These are phyloP conservation scores for Trachythela sp. DNA, from an alignment of 64 coral and sea anemone species.

Conservation along the genomic window DNA sequence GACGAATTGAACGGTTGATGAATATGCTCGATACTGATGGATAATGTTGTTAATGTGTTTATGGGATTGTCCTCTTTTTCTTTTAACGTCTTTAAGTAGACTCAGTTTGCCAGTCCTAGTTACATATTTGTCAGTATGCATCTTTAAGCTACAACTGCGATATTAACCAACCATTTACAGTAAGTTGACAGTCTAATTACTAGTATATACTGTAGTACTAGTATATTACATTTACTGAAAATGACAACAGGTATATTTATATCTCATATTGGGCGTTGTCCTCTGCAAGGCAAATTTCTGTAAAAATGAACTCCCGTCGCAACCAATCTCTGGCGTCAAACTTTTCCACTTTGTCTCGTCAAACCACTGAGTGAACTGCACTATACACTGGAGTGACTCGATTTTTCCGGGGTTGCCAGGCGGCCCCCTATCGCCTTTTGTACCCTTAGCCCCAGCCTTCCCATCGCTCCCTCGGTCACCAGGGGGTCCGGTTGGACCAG, in stretches of 20 bases:
- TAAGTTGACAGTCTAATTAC: background rate
- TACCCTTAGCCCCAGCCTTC: background rate
- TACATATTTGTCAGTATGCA: too few relatives aligned
- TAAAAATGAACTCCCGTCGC: background rate
- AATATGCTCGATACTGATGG: too few relatives aligned
- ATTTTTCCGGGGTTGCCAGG: background rate
- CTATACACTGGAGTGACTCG: background rate
- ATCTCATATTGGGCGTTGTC: slow-evolving; percentile 2
- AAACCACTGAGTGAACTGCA: background rate
- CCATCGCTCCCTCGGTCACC: background rate
- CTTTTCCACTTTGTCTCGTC: slow-evolving; percentile 4
- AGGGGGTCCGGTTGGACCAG: background rate
- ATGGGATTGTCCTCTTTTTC: too few relatives aligned
- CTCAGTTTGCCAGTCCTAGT: too few relatives aligned
- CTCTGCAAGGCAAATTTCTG: background rate
- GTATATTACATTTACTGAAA: background rate
- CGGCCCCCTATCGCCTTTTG: background rate
- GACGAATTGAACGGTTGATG: too few relatives aligned
- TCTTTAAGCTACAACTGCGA: too few relatives aligned
- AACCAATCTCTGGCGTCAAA: background rate
- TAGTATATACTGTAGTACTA: too few relatives aligned
- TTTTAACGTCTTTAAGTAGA: too few relatives aligned
- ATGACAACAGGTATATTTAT: slow-evolving; percentile 13
- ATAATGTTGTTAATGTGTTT: too few relatives aligned
- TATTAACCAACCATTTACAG: background rate